Evolutionary conservation across 2,113 vertebrate species (phyloP).

Genomic region (Pteruthius melanotis): DNA sequence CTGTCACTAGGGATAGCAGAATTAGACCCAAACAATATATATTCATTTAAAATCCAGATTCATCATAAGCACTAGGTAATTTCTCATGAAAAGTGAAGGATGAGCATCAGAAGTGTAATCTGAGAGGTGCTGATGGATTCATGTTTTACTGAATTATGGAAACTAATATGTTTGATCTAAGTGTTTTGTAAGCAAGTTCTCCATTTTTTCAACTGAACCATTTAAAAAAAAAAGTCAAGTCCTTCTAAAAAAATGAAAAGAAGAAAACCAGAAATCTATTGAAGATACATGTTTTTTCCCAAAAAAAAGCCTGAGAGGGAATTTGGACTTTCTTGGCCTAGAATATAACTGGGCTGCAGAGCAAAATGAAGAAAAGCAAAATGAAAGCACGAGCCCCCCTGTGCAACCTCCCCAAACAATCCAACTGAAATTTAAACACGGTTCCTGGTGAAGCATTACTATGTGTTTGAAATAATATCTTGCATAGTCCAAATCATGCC

Average conservation of each 20-base stretch:
- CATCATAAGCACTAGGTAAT: neutral
- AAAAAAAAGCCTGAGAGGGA: neutral
- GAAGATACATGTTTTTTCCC: neutral
- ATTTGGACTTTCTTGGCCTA: neutral
- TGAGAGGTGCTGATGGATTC: neutral
- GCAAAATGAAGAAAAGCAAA: neutral
- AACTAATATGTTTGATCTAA: neutral
- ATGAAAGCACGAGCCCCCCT: neutral
- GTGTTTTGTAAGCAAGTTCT: neutral
- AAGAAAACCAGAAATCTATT: neutral
- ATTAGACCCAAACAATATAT: neutral
- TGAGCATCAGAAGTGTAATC: neutral
- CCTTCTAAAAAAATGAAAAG: neutral
- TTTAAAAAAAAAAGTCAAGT: neutral
- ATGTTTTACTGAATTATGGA: neutral
- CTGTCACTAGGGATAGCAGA: neutral
- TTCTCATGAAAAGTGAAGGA: neutral
- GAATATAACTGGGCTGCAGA: neutral
- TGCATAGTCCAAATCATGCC: neutral
- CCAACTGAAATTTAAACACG: neutral
- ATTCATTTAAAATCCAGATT: neutral
- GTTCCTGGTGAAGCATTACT: neutral
- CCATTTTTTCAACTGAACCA: neutral
- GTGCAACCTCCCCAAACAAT: accelerated
- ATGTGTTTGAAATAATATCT: neutral